Conservation (phyloP, 2,113 vertebrate genomes). For the Percopsis transmontana region DNA sequence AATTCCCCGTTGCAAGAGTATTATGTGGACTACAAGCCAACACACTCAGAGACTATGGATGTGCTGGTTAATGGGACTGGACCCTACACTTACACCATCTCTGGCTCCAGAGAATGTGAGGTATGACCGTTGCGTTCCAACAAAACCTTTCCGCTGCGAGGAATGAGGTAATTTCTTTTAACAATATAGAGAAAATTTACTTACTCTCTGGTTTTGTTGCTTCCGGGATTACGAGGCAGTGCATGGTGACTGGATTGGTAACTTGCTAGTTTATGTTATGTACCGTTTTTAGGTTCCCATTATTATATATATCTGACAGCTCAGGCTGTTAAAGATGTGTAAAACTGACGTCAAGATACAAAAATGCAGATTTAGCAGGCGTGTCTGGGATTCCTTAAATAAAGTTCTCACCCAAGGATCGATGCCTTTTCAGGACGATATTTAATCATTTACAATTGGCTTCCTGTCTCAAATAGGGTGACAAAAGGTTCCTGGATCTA, state of each 20-base stretch:
- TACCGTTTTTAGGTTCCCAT: constrained; percentile 17
- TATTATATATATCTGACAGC: constrained; percentile 17
- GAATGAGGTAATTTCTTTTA: constrained; percentile 94
- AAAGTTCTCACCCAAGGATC: constrained; percentile 53
- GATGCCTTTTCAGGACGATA: constrained; percentile 40
- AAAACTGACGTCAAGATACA: constrained; percentile 30
- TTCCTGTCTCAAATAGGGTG: constrained; percentile 32
- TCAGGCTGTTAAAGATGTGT: constrained; percentile 8
- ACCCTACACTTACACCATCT: constrained; percentile 98
- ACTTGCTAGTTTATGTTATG: constrained; percentile 34
- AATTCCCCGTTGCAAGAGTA: constrained; percentile 98
- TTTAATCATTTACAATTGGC: constrained; percentile 50
- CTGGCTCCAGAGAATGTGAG: constrained; percentile 99
- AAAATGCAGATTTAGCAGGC: constrained; percentile 36
- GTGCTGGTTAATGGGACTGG: constrained; percentile 97
- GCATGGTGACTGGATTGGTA: constrained; percentile 71
- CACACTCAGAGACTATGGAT: constrained; percentile 98
- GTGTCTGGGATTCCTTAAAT: constrained; percentile 53
- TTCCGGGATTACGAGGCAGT: constrained; percentile 67
- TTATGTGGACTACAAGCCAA: constrained; percentile 99
- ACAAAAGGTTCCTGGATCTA: constrained; percentile 49
- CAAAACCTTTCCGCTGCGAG: constrained; percentile 93
- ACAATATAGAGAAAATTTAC: constrained; percentile 57
- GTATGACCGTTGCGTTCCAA: constrained; percentile 97
- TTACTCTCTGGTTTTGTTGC: constrained; percentile 50